Base-by-base conservation (phyloP, 2,797 vertebrate genomes). In the Anguilla anguilla region DNA sequence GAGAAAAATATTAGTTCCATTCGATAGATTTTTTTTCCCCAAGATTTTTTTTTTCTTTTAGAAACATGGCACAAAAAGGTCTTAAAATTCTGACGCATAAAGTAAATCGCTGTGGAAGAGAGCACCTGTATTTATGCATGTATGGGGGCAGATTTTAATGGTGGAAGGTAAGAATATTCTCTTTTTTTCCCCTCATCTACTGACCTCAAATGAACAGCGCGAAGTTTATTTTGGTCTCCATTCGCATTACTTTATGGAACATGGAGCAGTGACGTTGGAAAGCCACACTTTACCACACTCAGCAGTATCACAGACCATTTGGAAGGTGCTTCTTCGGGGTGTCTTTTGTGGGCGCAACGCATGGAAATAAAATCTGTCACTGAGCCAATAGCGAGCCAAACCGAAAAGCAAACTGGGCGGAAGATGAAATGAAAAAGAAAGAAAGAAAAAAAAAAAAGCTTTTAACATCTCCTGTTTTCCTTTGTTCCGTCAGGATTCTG, bases 221-320 rank as follows among this genome's bases (percentile, higher is more conserved):
- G 53, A 77, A 82, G 49, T 74, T 87, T 88, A 15, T 81, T 64
- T 84, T 69, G 46, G 35, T 81, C 3, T 87, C 57, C 49, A 28
- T n/a, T 77, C 53, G 74, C 84, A 81, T 88, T 57, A 89, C 39
- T 46, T 53, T 19, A 35, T 86, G 84, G 4, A 1, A 19, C 28
- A 86, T 2, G n/a, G 77, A 87, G 83, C 86, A 85, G 84, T 28
- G 13, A 46, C 85, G 46, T 82, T 10, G 43, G 2, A 7, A 43
- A 6, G 22, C 77, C 43, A 86, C 0, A 81, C 2, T 89, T 89
- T 84, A 88, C 86, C 89, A 84, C 85, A 85, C 89, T 90, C 61
- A 89, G 89, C 79, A 39, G 10, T 53, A 25, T 46, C 69, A 59
- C 83, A 57, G 22, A 9, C n/a, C 61, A 53, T 49, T 10, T n/a